Evolutionary conservation across 2,113 vertebrate genomes (phyloP), one percentile per base, ranked within the genome.

Genomic region (Acinonyx jubatus): DNA sequence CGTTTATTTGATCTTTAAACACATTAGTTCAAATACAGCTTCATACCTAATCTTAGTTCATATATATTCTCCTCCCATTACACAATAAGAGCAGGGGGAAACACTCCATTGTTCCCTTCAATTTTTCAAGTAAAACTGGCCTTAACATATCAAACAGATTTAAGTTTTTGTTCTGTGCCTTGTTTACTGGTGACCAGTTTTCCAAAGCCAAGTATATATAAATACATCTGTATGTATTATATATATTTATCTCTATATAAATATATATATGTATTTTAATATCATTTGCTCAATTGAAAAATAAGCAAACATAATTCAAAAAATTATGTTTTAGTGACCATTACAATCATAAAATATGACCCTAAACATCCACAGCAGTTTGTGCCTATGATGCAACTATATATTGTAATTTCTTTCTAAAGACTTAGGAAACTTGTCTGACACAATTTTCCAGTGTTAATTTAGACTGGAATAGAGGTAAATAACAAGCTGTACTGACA

Each of bases 1-100:
- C 2, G 41, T 68, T 48, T 84, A 84, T 81, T 80, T 97, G 38
- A 50, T 79, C 13, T 69, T 91, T 94, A 96, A 88, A 79, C 0
- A 92, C 10, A 63, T 93, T 16, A 87, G 50, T 69, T 92, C 23
- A 90, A 84, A 66, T 66, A 79, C 5, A 80, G 19, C 7, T 91
- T 91, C 41, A 71, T 73, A 91, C 23, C 23, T 89, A 48, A 81
- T 82, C 21, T 74, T 82, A 63, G 18, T 79, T 88, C 13, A 96
- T 91, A 89, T 66, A 45, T 85, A 80, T 82, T 85, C 3, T 92
- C 38, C 7, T 84, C 5, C 38, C 63, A 27, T 71, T 85, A 50
- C 19, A 66, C 3, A 66, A n/a, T 50, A 81, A 82, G 15, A 78
- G 36, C 4, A 82, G 1, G 10, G 16, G 6, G 50, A 96, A 94